Conservation (phyloP, 2,888 invertebrate species). For the Conus canariensis region DNA sequence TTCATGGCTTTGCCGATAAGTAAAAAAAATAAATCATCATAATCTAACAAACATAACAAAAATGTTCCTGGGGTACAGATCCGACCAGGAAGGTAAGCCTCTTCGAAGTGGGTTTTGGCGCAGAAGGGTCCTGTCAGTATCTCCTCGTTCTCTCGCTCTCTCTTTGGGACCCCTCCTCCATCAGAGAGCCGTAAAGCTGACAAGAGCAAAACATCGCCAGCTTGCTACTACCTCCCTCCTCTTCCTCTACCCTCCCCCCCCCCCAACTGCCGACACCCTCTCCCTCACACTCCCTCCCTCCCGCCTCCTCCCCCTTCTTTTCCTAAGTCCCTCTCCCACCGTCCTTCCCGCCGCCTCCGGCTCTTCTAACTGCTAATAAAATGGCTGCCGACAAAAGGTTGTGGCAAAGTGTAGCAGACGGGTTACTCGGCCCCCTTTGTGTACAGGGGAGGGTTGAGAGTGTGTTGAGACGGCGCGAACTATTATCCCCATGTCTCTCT, state of each 20-base stretch:
- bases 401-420: slow-evolving; percentile 26
- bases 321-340: neutral
- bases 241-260: neutral
- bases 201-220: slow-evolving; percentile 34
- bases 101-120: neutral
- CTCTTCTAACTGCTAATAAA: slow-evolving; percentile 35
- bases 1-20: too few relatives aligned
- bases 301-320: neutral
- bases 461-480: slow-evolving; percentile 27
- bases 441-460: slow-evolving; percentile 23
- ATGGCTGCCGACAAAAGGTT: slow-evolving; percentile 35
- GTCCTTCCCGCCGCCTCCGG: neutral
- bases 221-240: neutral
- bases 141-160: neutral
- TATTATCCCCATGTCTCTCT: slow-evolving; percentile 27
- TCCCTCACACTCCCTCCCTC: neutral
- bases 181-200: slow-evolving; percentile 1
- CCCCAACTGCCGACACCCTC: neutral
- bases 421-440: slow-evolving; percentile 21
- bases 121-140: slow-evolving; percentile 17
- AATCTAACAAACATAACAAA: too few relatives aligned
- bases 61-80: too few relatives aligned
- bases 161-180: neutral
- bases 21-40: too few relatives aligned
- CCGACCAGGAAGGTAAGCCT: too few relatives aligned